These are phyloP conservation scores for Cladopsammia gracilis DNA, from an alignment of 64 coral and sea anemone genomes.

Conservation along the genomic window DNA sequence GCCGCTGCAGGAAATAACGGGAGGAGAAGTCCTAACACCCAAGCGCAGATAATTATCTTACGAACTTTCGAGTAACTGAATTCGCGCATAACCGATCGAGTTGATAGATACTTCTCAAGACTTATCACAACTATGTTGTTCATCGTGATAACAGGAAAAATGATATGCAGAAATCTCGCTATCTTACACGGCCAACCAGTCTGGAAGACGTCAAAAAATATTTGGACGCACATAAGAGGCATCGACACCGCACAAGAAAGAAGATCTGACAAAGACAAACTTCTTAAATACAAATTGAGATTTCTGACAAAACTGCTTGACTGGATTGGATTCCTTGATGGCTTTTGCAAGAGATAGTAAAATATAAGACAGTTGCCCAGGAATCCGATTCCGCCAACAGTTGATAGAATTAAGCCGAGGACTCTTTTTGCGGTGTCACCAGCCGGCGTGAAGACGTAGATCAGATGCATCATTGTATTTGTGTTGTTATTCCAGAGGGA, in stretches of 20 bases:
- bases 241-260: not conserved
- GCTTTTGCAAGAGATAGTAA: slow-evolving; percentile 17
- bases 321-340: not conserved
- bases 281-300: not conserved
- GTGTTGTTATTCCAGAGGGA: not conserved
- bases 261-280: slow-evolving; percentile 22
- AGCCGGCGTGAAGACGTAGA: slow-evolving; percentile 13
- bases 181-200: slow-evolving; percentile 27
- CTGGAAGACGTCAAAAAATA: slow-evolving; percentile 45
- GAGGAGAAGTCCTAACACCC: slow-evolving; percentile 4
- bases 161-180: slow-evolving; percentile 9
- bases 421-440: not conserved
- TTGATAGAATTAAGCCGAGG: not conserved
- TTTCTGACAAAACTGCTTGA: not conserved
- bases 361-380: not conserved
- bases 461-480: not conserved
- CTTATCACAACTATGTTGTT: slow-evolving; percentile 50
- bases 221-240: not conserved
- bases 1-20: not conserved
- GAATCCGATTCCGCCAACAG: not conserved
- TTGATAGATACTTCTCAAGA: slow-evolving; percentile 54
- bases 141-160: slow-evolving; percentile 41
- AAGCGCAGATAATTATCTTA: slow-evolving; percentile 5
- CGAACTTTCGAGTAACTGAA: not conserved
- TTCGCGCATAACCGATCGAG: not conserved